Evolutionary conservation across 2,113 vertebrate species (phyloP).

Genomic region (Notarius quadriscutis): DNA sequence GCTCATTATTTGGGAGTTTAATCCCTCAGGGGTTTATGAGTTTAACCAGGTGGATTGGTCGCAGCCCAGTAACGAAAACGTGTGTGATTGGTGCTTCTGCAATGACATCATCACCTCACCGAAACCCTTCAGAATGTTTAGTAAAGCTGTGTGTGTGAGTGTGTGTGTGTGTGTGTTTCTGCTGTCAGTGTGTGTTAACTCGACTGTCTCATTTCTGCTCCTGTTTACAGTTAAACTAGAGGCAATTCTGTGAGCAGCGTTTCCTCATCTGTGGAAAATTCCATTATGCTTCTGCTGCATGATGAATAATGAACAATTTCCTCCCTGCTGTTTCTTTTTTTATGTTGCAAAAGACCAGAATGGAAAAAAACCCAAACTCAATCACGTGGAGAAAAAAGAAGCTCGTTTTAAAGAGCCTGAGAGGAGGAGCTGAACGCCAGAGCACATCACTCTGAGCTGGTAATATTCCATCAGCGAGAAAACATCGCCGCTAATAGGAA

Average conservation of each 20-base stretch:
- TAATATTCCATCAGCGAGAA: not conserved
- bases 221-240: conserved; percentile 46
- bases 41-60: not conserved
- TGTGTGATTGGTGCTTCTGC: not conserved
- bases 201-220: conserved; percentile 32
- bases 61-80: not conserved
- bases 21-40: not conserved
- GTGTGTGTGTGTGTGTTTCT: not conserved
- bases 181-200: conserved; percentile 56
- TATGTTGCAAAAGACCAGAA: conserved; percentile 53
- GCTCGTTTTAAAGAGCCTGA: conserved; percentile 4
- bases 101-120: not conserved
- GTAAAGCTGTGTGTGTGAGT: not conserved
- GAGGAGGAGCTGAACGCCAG: not conserved
- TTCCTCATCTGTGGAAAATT: conserved; percentile 72
- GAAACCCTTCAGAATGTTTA: not conserved
- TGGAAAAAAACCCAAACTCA: conserved; percentile 55
- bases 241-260: conserved; percentile 63
- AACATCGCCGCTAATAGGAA: too few species aligned
- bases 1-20: not conserved
- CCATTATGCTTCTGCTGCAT: conserved; percentile 70
- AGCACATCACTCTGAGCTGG: not conserved
- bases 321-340: conserved; percentile 59
- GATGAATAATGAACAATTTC: conserved; percentile 67
- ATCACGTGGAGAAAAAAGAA: conserved; percentile 15